Evolutionary conservation across 2,113 vertebrate species (phyloP).

Genomic region (Thryonomys swinderianus): DNA sequence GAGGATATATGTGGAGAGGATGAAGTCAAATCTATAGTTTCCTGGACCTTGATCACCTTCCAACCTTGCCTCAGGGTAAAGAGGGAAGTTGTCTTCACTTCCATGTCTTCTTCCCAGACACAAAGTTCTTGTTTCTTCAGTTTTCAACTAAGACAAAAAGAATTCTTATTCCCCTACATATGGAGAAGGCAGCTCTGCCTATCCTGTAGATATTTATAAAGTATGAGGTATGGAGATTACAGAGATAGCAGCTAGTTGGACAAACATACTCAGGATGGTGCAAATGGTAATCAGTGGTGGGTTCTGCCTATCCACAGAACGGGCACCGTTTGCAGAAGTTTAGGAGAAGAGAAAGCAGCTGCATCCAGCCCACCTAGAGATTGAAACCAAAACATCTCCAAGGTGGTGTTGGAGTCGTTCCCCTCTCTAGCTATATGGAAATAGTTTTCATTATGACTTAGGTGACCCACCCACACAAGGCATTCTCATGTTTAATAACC

Average conservation of each 20-base stretch:
- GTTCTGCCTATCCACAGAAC: neutral
- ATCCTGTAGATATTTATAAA: neutral
- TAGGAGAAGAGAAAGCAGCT: neutral
- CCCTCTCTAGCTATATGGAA: neutral
- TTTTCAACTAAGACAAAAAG: slow-evolving; percentile 2
- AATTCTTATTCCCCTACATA: neutral
- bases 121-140: neutral
- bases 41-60: neutral
- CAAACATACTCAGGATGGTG: neutral
- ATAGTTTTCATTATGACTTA: neutral
- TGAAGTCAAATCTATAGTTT: neutral
- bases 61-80: neutral
- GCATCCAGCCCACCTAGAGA: neutral
- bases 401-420: neutral
- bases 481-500: neutral
- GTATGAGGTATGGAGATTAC: neutral
- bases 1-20: neutral
- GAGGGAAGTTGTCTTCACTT: slow-evolving; percentile 10
- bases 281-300: neutral
- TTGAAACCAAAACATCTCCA: neutral
- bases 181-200: neutral
- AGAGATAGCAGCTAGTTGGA: neutral
- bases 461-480: neutral
- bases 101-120: neutral
- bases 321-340: neutral